These are phyloP conservation scores for Cosmia trapezina DNA, from an alignment of 2,888 invertebrate species.

Conservation along the genomic window DNA sequence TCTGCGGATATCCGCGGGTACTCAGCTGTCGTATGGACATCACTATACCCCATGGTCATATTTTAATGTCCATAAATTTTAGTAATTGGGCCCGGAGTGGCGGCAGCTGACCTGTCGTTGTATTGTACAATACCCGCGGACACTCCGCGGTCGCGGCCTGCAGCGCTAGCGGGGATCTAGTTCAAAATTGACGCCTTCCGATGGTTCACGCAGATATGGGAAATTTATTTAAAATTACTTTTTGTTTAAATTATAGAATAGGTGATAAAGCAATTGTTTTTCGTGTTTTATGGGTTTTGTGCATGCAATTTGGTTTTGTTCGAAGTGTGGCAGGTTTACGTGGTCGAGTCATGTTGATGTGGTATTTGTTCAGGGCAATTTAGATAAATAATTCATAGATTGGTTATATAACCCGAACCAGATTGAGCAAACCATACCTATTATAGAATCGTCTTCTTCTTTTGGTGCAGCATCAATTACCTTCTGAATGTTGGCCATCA, in stretches of 20 bases:
- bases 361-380: not conserved
- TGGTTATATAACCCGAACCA: too few species aligned
- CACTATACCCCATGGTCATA: slow-evolving; percentile 60
- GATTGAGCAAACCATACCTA: too few species aligned
- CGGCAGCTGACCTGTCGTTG: slow-evolving; percentile 55
- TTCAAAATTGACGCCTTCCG: slow-evolving; percentile 45
- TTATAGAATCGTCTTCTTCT: too few species aligned
- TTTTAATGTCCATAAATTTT: slow-evolving; percentile 68
- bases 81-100: slow-evolving; percentile 62
- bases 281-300: slow-evolving; percentile 29
- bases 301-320: slow-evolving; percentile 20
- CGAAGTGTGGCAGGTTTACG: not conserved
- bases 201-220: slow-evolving; percentile 47
- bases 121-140: slow-evolving; percentile 47
- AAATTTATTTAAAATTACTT: slow-evolving; percentile 42
- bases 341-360: too few species aligned
- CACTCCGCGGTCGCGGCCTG: not conserved
- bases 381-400: not conserved
- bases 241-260: slow-evolving; percentile 50
- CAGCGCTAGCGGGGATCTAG: slow-evolving; percentile 30
- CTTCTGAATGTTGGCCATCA: too few species aligned
- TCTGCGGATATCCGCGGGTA: slow-evolving; percentile 31
- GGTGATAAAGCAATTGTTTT: slow-evolving; percentile 30
- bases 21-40: slow-evolving; percentile 9
- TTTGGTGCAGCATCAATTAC: too few species aligned